These are phyloP conservation scores for Conus betulinus DNA, from an alignment of 1,140 invertebrate genomes.

Conservation along the genomic window DNA sequence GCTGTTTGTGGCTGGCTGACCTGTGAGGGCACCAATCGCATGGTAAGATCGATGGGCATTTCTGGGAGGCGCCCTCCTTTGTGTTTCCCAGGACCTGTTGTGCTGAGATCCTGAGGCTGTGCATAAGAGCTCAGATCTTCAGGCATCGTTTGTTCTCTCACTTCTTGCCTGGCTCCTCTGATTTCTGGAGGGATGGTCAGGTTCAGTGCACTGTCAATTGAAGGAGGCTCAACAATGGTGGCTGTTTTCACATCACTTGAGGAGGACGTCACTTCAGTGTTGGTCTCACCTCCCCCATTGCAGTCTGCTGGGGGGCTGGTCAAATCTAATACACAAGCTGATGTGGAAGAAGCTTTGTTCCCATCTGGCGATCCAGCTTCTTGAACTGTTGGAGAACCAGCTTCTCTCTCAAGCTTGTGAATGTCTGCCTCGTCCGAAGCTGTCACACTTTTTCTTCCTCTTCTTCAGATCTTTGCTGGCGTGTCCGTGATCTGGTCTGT, in stretches of 20 bases:
- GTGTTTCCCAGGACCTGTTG: not conserved
- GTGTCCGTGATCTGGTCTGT: conserved; percentile 13
- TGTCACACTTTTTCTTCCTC: not conserved
- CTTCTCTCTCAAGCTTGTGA: not conserved
- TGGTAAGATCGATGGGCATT: conserved; percentile 32
- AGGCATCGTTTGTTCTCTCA: conserved; percentile 18
- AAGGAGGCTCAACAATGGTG: not conserved
- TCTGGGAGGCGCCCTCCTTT: conserved; percentile 17
- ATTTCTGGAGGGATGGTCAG: conserved; percentile 8
- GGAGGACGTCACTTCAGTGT: conserved; percentile 23
- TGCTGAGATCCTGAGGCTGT: conserved; percentile 29
- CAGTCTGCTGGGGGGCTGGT: conserved; percentile 30
- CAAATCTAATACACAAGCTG: conserved; percentile 29
- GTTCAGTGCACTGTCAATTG: conserved; percentile 25
- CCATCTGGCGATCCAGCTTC: not conserved
- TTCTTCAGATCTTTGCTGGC: not conserved
- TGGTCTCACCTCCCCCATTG: not conserved
- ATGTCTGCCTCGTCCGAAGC: not conserved
- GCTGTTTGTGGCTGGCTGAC: not conserved
- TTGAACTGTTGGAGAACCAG: not conserved
- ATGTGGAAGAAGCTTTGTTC: conserved; percentile 4
- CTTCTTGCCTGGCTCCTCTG: not conserved
- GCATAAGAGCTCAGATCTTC: conserved; percentile 29
- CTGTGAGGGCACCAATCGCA: conserved; percentile 6
- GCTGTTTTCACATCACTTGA: not conserved